Base-by-base conservation (phyloP, 2,113 vertebrate genomes). In the Oncorhynchus clarkii region DNA sequence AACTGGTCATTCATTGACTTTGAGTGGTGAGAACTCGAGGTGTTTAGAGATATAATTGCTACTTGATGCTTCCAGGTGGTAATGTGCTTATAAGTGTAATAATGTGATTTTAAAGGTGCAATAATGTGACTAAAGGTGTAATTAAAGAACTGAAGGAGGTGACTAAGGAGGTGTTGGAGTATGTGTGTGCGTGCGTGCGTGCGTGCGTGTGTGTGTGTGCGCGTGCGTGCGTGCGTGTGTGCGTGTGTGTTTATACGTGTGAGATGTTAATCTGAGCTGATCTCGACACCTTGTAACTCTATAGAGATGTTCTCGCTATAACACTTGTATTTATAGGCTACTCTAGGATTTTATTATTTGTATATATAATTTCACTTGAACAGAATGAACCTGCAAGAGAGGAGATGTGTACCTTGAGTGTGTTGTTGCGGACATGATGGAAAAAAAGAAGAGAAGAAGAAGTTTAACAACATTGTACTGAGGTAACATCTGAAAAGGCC, bases 141-240 rank as follows among this genome's bases (percentile, higher is more conserved):
- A 86, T 89, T 89, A 87, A 84, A 86, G 83, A 72, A 79, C 85
- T 75, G 82, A 84, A 45, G 69, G 78, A 81, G 74, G 77, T 66
- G 84, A 86, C 80, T 70, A 79, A 81, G 82, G 80, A 81, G 80
- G 80, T 70, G 48, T 27, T 3, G 2, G 27, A 3, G 82, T 51
- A 12, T 31, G 80, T 31, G 48, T 2, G 48, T 51, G 48, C 3
- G 8, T 1, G 48, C 0, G 48, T 49, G 49, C 1, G 9, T 49
- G 48, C 2, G 8, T 49, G 48, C 2, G 8, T 49, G 49, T 70
- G 81, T 81, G 78, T 67, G 48, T 8, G 49, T 4, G 49, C 3
- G 49, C 0, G 3, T 16, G 49, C 4, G 49, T 16, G 11, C 16
- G 49, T 51, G 11, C 16, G 49, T 71, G 80, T 78, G 78, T 68